A percentile compares a stretch with the other conserved stretches of the same genome.
Conservation (phyloP, 2,888 invertebrate genomes). For the Cephus pulcher region DNA sequence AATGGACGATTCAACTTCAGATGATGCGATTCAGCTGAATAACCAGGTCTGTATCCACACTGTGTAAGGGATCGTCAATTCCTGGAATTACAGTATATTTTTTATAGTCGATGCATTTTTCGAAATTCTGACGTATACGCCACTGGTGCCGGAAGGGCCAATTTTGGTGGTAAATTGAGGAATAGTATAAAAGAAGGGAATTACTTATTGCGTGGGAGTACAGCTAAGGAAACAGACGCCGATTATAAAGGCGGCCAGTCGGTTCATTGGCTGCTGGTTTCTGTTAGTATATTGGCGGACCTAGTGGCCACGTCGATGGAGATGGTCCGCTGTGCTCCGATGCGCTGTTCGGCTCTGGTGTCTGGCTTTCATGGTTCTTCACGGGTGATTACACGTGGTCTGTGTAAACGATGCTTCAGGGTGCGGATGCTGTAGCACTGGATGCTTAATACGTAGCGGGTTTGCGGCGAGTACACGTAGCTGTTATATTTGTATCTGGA, state of each 20-base stretch:
- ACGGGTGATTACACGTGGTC: conserved; percentile 36
- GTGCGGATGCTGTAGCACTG: neutral
- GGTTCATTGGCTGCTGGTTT: neutral
- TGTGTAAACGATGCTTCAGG: conserved; percentile 30
- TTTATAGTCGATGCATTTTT: neutral
- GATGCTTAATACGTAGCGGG: conserved; percentile 38
- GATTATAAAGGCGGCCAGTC: neutral
- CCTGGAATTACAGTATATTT: neutral
- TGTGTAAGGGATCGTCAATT: neutral
- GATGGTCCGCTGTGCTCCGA: neutral
- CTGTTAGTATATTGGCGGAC: neutral
- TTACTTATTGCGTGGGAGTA: neutral
- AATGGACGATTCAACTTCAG: neutral
- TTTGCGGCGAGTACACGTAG: conserved; percentile 17
- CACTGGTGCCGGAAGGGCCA: neutral
- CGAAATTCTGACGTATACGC: neutral
- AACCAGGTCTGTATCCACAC: neutral
- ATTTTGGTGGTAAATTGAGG: neutral
- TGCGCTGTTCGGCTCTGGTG: neutral
- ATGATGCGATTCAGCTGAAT: neutral
- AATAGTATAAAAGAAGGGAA: neutral
- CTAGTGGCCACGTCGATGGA: neutral
- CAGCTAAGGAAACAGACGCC: neutral
- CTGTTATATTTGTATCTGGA: neutral
- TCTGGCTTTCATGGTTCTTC: conserved; percentile 27